Evolutionary conservation across 2,113 vertebrate genomes (phyloP).

Genomic region (Columbina picui): DNA sequence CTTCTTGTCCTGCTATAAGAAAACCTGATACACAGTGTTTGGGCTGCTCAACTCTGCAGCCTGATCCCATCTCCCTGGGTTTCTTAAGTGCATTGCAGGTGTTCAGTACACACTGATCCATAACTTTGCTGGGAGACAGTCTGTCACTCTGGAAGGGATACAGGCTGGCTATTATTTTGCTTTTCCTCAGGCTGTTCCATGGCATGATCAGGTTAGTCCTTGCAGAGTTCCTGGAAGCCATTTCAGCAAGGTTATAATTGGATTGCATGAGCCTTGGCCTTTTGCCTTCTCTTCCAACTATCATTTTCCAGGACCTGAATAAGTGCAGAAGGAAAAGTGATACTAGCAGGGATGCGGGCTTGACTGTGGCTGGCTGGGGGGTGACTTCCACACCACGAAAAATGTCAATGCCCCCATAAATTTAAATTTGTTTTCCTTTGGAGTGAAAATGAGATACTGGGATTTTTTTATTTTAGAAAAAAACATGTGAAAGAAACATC

Average conservation of each 20-base stretch:
- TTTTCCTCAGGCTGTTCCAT: conserved; percentile 52
- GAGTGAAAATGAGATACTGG: neutral
- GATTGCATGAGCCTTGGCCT: neutral
- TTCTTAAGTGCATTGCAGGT: neutral
- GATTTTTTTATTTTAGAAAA: neutral
- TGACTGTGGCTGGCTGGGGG: neutral
- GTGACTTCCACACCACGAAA: neutral
- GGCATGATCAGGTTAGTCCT: conserved; percentile 58
- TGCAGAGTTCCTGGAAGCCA: neutral
- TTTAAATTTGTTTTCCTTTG: neutral
- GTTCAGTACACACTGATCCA: conserved; percentile 53
- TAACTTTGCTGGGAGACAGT: conserved; percentile 68
- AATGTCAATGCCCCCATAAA: fast-evolving
- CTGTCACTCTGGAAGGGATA: conserved; percentile 67
- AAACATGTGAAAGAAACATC: neutral
- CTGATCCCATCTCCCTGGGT: neutral
- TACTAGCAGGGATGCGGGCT: neutral
- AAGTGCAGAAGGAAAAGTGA: neutral
- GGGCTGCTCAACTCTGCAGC: neutral
- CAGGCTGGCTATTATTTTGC: conserved; percentile 65
- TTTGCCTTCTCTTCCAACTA: neutral
- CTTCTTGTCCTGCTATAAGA: neutral
- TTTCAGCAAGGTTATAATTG: neutral
- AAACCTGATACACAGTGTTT: neutral
- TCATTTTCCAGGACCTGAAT: neutral